Evolutionary conservation across 2,113 vertebrate species (phyloP), one percentile per base, ranked within the genome.

Genomic region (Fulmarus glacialis): DNA sequence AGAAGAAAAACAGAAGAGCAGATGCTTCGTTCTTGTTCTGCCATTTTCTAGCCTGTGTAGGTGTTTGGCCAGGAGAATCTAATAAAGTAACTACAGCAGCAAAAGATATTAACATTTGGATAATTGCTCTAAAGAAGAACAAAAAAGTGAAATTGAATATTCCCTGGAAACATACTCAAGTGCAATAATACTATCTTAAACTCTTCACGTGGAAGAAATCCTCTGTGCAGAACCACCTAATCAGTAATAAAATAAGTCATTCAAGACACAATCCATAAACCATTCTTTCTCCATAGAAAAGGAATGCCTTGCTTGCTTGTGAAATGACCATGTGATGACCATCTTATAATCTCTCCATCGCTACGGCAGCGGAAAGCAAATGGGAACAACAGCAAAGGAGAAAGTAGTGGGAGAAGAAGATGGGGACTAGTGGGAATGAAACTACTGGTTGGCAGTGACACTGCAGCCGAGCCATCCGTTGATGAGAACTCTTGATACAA

Each of bases 1-100:
- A 87, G 55, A 94, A 43, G 29, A 74, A 93, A 92, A 95, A 42
- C 52, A 95, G 82, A 83, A 93, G 93, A 94, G 82, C 88, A 95
- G 68, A 90, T 91, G 92, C 92, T 93, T 90, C 8, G 3, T 93
- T 93, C 80, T 96, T 84, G 48, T 93, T 95, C 68, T 96, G 59
- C 72, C 56, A 11, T 78, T 97, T 97, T 36, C 66, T 94, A 82
- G 36, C 29, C 64, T 87, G 80, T 82, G 92, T 95, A 95, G 89
- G 92, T 95, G 91, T 95, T 93, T 96, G 94, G 86, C 73, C 77
- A 87, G 70, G 60, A 87, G 64, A 80, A 82, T 56, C 56, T 78
- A 93, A 87, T 87, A 75, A 94, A 85, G 38, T 79, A 89, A 87
- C 42, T 84, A 36, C 73, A 82, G 73, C 83, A 95, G 93, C 77